Evolutionary conservation across 2,888 invertebrate genomes (phyloP).

Genomic region (Drepana falcataria): DNA sequence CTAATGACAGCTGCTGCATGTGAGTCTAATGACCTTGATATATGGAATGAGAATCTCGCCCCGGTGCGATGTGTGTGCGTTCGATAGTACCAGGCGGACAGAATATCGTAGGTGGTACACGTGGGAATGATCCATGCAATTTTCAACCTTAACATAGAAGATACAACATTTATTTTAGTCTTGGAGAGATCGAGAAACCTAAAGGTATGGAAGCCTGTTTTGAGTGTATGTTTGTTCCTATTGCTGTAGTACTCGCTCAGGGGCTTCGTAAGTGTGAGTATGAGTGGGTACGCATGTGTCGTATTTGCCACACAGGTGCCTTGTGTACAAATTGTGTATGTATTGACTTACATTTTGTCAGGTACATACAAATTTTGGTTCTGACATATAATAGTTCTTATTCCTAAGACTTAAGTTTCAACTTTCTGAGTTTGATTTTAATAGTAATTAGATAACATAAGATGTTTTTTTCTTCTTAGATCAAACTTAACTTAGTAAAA

Average conservation of each 20-base stretch:
- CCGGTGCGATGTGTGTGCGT: constrained; percentile 58
- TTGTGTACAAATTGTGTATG: too few relatives aligned
- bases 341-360: too few relatives aligned
- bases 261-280: constrained; percentile 18
- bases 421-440: neutral
- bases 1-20: constrained; percentile 42
- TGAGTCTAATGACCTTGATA: constrained; percentile 66
- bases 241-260: constrained; percentile 15
- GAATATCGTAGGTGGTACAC: constrained; percentile 35
- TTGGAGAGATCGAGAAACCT: constrained; percentile 14
- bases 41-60: constrained; percentile 53
- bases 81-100: constrained; percentile 60
- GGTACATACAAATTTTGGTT: neutral
- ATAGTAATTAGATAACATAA: neutral
- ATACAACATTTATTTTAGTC: constrained; percentile 9
- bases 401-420: neutral
- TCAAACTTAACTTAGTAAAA: too few relatives aligned
- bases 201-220: constrained; percentile 15
- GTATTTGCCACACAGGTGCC: constrained; percentile 5
- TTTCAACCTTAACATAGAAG: constrained; percentile 10
- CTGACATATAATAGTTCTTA: neutral
- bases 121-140: constrained; percentile 11
- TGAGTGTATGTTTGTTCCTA: constrained; percentile 20
- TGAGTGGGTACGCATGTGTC: constrained; percentile 6
- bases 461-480: too few relatives aligned